Evolutionary conservation across 2,888 invertebrate species (phyloP).

Genomic region (Diarsia mendica): DNA sequence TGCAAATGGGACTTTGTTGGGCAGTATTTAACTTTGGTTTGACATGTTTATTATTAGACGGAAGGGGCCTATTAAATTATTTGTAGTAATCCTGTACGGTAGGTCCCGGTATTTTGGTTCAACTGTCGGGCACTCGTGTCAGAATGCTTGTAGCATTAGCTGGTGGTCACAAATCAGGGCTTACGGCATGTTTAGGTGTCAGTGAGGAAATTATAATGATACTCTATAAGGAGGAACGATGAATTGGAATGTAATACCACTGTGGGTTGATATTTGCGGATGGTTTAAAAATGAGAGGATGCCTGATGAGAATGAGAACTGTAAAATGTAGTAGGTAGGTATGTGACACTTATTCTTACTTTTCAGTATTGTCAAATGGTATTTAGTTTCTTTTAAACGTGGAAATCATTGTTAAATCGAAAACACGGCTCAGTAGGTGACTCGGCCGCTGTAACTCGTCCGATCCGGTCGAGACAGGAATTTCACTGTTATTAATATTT

Average conservation of each 20-base stretch:
- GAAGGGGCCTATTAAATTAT: constrained; percentile 89
- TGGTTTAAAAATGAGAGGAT: background rate
- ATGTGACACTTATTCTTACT: background rate
- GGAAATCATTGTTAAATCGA: background rate
- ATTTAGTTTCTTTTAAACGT: background rate
- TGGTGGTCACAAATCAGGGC: constrained; percentile 81
- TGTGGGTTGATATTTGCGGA: constrained; percentile 20
- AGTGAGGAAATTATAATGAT: constrained; percentile 71
- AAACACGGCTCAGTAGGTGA: too few relatives aligned
- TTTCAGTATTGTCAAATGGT: background rate
- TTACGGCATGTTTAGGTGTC: constrained; percentile 80
- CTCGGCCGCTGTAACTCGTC: too few relatives aligned
- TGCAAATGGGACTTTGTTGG: constrained; percentile 72
- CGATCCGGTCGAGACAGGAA: too few relatives aligned
- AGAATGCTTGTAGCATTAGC: constrained; percentile 70
- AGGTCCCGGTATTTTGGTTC: constrained; percentile 84
- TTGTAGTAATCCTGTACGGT: constrained; percentile 85
- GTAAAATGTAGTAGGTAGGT: background rate
- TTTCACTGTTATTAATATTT: too few relatives aligned
- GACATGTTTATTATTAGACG: constrained; percentile 89
- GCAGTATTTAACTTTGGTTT: constrained; percentile 84
- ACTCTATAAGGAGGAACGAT: constrained; percentile 55
- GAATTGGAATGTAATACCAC: constrained; percentile 41
- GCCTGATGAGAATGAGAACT: background rate
- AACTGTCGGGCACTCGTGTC: constrained; percentile 78